Conservation (phyloP, 2,797 vertebrate species). For the Tenualosa thibaudeaui region DNA sequence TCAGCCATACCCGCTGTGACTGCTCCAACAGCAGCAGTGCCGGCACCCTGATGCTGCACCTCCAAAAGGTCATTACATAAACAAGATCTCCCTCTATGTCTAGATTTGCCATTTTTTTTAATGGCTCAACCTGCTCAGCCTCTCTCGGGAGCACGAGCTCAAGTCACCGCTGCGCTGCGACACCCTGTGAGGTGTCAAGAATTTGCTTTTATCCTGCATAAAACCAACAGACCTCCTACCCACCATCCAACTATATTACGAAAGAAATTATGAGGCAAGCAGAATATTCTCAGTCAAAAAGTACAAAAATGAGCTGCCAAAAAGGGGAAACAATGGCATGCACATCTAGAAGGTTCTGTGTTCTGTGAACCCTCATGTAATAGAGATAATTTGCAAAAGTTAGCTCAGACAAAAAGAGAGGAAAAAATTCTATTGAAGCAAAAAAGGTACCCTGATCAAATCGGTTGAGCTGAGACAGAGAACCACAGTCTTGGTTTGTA, state of each 20-base stretch:
- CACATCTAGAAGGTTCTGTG: background rate
- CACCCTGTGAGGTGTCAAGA: conserved; percentile 38
- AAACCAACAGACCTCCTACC: conserved; percentile 56
- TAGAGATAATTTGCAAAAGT: background rate
- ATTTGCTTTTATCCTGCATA: conserved; percentile 44
- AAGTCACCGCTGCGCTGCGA: background rate
- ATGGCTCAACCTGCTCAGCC: too few species aligned
- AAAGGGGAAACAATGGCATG: conserved; percentile 38
- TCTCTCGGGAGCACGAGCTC: too few species aligned
- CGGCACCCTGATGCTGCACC: background rate
- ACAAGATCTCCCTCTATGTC: background rate
- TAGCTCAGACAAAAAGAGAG: background rate
- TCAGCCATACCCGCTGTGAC: background rate
- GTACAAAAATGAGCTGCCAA: conserved; percentile 58
- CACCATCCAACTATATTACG: conserved; percentile 54
- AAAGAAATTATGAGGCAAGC: conserved; percentile 55
- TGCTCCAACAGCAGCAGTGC: background rate
- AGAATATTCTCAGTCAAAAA: conserved; percentile 43
- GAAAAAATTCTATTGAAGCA: background rate
- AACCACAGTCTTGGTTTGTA: background rate
- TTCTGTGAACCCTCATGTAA: background rate
- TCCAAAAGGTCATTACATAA: background rate
- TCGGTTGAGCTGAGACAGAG: background rate
- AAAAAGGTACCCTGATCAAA: background rate
- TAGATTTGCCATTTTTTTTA: background rate